A percentile compares a stretch with the other conserved stretches of the same genome.
Evolutionary conservation across 2,888 invertebrate species (phyloP).

Genomic region (Chymomyza procnemis): DNA sequence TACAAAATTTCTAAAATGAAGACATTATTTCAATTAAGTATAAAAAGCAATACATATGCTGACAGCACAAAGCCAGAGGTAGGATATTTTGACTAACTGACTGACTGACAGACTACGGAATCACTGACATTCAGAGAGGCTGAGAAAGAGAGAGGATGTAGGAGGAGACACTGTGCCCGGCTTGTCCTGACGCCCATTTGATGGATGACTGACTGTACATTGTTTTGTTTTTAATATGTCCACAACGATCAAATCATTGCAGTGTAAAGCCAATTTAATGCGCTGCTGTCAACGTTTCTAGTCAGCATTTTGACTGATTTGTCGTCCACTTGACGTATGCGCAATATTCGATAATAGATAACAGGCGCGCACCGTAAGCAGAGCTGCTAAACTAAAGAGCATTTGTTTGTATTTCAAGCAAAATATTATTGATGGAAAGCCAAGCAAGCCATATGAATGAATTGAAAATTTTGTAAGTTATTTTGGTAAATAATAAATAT

Average conservation of each 20-base stretch:
- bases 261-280: conserved; percentile 45
- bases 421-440: too few relatives aligned
- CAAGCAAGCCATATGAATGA: too few relatives aligned
- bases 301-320: conserved; percentile 47
- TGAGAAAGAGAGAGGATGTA: too few relatives aligned
- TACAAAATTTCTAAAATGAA: conserved; percentile 8
- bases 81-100: background rate
- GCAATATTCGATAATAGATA: conserved; percentile 24
- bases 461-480: too few relatives aligned
- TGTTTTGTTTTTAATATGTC: conserved; percentile 33
- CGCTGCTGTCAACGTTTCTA: conserved; percentile 34
- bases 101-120: background rate
- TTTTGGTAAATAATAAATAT: too few relatives aligned
- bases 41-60: background rate
- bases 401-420: too few relatives aligned
- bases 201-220: background rate
- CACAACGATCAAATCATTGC: conserved; percentile 39
- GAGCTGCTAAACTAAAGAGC: background rate
- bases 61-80: background rate
- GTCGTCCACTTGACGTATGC: conserved; percentile 47
- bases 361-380: background rate
- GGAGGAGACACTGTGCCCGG: background rate
- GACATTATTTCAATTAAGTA: background rate
- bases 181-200: background rate
- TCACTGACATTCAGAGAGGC: too few relatives aligned